Evolutionary conservation across 2,888 invertebrate genomes (phyloP), one percentile per base, ranked within the genome.

Genomic region (Melinaea marsaeus): DNA sequence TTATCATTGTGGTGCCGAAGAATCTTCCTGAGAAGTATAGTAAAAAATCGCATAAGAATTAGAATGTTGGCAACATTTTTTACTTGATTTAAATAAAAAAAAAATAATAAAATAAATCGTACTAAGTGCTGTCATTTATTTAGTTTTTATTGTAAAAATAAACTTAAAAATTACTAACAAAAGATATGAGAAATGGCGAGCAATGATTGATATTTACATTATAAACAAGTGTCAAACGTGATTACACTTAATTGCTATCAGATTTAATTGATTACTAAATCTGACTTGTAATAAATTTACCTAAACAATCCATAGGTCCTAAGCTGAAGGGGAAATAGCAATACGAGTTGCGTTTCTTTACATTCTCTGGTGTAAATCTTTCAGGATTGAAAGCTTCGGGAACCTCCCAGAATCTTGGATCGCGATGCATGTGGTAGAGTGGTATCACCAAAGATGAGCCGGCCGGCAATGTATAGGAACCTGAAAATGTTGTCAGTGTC

Each of bases 271-370:
- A 9, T 45, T 11, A 46, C 2, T 46, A 5, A 9, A n/a, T n/a
- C n/a, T n/a, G n/a, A n/a, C n/a, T n/a, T n/a, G n/a, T n/a, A n/a
- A n/a, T n/a, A n/a, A n/a, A 2, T 46, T 70, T 67, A 88, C 88
- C 89, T 63, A 88, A 74, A 71, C 88, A 89, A 74, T 88, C 86
- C 89, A 89, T 89, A 48, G 86, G 79, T 48, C 89, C 88, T 55
- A 83, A 74, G 69, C 88, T 86, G 63, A 88, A 89, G 0, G 89
- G 88, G 42, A 89, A 74, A 22, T 22, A 22, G 22, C 22, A 22
- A 22, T 22, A 22, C 22, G 22, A 22, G 22, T 22, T 22, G 22
- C 85, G 78, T 6, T 69, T 64, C 57, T 73, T 80, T 0, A 69
- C 68, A 62, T 84, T 85, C 46, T 85, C 83, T 2, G 78, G 76